Conservation (phyloP, 2,888 invertebrate genomes). For the Chelonus formosanus region DNA sequence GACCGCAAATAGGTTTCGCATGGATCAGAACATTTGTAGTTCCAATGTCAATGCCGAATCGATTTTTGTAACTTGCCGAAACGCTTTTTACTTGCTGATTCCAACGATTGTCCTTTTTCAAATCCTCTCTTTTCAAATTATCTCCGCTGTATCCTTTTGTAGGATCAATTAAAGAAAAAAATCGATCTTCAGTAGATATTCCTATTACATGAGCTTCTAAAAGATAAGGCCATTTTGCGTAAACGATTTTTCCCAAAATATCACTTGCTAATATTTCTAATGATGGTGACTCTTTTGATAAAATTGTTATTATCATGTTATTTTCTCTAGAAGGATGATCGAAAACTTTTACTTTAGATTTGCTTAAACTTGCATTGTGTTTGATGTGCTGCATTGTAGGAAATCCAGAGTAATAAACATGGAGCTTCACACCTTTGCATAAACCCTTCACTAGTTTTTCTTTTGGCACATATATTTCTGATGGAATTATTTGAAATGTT, state of each 20-base stretch:
- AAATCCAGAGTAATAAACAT: constrained; percentile 87
- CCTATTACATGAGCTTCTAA: constrained; percentile 79
- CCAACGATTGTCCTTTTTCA: constrained; percentile 45
- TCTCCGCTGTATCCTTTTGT: constrained; percentile 36
- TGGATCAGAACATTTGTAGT: constrained; percentile 74
- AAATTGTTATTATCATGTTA: constrained; percentile 82
- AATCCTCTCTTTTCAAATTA: constrained; percentile 44
- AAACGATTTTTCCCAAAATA: constrained; percentile 77
- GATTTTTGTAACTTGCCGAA: constrained; percentile 67
- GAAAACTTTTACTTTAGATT: constrained; percentile 81
- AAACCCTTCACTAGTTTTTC: constrained; percentile 75
- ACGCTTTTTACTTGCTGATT: constrained; percentile 53
- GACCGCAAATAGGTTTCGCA: constrained; percentile 77
- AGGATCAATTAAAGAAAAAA: constrained; percentile 37
- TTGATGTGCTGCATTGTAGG: constrained; percentile 88
- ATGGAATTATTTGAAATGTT: constrained; percentile 66
- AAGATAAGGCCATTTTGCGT: constrained; percentile 93
- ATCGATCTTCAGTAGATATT: constrained; percentile 64
- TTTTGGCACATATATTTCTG: constrained; percentile 70
- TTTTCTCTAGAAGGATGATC: constrained; percentile 83
- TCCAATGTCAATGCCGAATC: constrained; percentile 83
- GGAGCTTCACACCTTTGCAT: constrained; percentile 73
- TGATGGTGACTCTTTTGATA: constrained; percentile 64
- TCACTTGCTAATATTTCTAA: constrained; percentile 65
- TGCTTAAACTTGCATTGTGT: constrained; percentile 72